A percentile compares a stretch with the other conserved stretches of the same genome.
phyloP scores from a whole-genome alignment of 37 sponge, comb jelly and placozoan species.

The Spongilla lacustris region DNA sequence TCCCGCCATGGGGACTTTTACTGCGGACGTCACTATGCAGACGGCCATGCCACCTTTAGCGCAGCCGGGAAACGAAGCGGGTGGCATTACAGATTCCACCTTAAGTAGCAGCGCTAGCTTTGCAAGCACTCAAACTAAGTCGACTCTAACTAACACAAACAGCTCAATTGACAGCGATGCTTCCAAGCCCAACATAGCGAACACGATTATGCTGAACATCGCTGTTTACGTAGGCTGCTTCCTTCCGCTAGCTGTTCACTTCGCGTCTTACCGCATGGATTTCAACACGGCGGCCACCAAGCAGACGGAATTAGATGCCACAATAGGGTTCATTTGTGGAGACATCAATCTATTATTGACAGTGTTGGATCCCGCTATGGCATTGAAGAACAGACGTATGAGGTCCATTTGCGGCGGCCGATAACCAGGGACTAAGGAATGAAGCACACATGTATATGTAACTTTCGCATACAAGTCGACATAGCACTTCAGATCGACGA shows the following conservation, averaged over 20 bases:
- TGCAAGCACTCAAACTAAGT: no score
- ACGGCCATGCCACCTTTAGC: neutral
- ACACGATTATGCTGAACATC: neutral
- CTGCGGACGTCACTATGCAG: neutral
- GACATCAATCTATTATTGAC: neutral
- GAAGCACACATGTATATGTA: no score
- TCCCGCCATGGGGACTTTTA: neutral
- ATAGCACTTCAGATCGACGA: no score
- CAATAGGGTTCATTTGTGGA: neutral
- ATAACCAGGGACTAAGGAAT: no score
- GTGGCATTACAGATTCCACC: no score
- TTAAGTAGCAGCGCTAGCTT: no score
- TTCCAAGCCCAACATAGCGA: neutral
- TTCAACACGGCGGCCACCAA: neutral
- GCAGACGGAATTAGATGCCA: neutral
- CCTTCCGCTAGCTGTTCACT: neutral
- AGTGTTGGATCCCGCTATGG: neutral
- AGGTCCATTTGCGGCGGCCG: no score
- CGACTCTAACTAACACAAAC: no score
- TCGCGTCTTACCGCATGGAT: neutral
- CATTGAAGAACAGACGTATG: neutral
- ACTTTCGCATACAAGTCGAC: no score
- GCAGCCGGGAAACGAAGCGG: neutral
- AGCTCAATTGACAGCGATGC: neutral
- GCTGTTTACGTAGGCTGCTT: neutral